phyloP scores from a whole-genome alignment of 2,888 invertebrate genomes.

The Philereme transversata region DNA sequence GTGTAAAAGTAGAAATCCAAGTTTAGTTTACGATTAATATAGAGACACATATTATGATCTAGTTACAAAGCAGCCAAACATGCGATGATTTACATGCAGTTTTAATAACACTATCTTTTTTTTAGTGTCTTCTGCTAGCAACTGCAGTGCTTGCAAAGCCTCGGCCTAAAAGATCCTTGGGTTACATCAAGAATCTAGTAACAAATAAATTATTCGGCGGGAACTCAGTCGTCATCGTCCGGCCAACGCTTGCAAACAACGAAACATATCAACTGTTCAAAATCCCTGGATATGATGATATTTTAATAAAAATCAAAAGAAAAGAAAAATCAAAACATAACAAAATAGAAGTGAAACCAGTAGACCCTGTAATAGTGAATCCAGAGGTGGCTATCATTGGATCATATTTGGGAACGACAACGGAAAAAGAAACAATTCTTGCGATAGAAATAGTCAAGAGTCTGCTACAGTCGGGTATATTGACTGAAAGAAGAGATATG shows the following conservation, averaged over 20 bases:
- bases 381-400: slow-evolving; percentile 40
- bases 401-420: slow-evolving; percentile 47
- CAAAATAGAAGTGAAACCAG: not conserved
- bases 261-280: slow-evolving; percentile 41
- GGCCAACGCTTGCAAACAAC: slow-evolving; percentile 18
- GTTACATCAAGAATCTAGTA: slow-evolving; percentile 43
- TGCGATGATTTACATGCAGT: no score
- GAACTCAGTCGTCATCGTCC: slow-evolving; percentile 23
- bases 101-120: slow-evolving; percentile 15
- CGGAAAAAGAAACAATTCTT: slow-evolving; percentile 41
- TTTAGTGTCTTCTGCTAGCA: slow-evolving; percentile 55
- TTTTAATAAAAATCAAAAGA: slow-evolving; percentile 44
- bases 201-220: slow-evolving; percentile 40
- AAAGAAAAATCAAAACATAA: slow-evolving; percentile 11
- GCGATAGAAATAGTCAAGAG: slow-evolving; percentile 45
- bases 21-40: no score
- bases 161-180: slow-evolving; percentile 44
- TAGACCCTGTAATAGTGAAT: slow-evolving; percentile 29
- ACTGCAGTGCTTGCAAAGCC: slow-evolving; percentile 39
- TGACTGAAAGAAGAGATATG: slow-evolving; percentile 33
- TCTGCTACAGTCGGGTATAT: slow-evolving; percentile 45
- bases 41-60: no score
- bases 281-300: slow-evolving; percentile 47
- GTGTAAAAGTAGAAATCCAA: no score
- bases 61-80: no score